Conservation (phyloP, 2,797 vertebrate species). For the Rhinophrynus dorsalis region DNA sequence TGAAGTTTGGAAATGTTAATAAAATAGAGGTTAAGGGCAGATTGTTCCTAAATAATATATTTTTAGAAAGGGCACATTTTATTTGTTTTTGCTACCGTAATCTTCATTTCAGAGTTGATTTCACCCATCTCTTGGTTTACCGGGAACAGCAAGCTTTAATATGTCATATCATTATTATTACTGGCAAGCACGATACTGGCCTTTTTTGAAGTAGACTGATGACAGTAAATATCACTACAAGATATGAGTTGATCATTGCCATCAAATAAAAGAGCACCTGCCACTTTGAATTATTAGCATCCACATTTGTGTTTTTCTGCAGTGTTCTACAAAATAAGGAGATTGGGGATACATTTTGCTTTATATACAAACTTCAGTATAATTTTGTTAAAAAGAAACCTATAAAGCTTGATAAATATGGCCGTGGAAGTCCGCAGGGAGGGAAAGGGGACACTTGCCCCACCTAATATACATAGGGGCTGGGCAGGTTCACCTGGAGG, state of each 20-base stretch:
- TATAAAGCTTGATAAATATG: background rate
- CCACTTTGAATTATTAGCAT: constrained; percentile 40
- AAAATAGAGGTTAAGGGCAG: constrained; percentile 15
- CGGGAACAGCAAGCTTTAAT: constrained; percentile 30
- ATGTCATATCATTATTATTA: constrained; percentile 36
- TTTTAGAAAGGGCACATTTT: constrained; percentile 14
- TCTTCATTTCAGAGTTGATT: constrained; percentile 16
- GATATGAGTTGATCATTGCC: constrained; percentile 38
- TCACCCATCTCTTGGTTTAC: constrained; percentile 17
- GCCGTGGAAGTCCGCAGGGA: background rate
- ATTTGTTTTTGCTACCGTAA: constrained; percentile 11
- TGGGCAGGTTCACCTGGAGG: too few relatives aligned
- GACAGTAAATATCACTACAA: constrained; percentile 44
- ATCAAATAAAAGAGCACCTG: constrained; percentile 28
- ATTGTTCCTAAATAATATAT: constrained; percentile 41
- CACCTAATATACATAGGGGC: too few relatives aligned
- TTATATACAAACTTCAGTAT: background rate
- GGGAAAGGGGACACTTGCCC: too few relatives aligned
- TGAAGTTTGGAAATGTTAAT: constrained; percentile 21
- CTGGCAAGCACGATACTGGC: constrained; percentile 39
- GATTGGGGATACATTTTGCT: background rate
- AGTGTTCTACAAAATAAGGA: background rate
- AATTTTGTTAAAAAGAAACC: background rate
- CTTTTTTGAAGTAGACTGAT: constrained; percentile 33
- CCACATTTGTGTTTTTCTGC: background rate